Percentiles rank a stretch among this genome's conserved stretches.
These are phyloP conservation scores for Lasioglossum malachurum DNA, from an alignment of 2,888 invertebrate genomes.

Conservation along the genomic window DNA sequence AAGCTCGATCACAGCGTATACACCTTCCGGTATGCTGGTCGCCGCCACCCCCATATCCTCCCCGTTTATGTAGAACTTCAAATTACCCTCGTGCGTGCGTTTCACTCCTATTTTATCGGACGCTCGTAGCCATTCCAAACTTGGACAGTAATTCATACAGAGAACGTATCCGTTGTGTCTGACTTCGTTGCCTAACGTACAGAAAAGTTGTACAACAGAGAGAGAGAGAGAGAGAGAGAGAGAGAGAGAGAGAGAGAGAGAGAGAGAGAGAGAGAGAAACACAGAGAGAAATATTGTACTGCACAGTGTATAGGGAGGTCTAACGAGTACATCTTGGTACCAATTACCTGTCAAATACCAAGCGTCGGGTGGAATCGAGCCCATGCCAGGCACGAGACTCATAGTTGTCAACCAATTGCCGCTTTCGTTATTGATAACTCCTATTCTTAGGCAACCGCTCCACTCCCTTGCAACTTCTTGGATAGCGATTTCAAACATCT, in stretches of 20 bases:
- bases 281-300: not conserved
- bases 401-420: conserved; percentile 84
- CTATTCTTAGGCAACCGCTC: conserved; percentile 92
- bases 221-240: not conserved
- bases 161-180: conserved; percentile 89
- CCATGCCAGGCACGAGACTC: conserved; percentile 88
- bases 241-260: no score
- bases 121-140: conserved; percentile 92
- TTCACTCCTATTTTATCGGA: conserved; percentile 93
- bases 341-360: conserved; percentile 88
- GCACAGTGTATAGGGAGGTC: not conserved
- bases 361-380: conserved; percentile 89
- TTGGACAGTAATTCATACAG: conserved; percentile 90
- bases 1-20: conserved; percentile 94
- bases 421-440: conserved; percentile 90
- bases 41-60: conserved; percentile 92
- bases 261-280: no score
- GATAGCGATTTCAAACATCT: conserved; percentile 92
- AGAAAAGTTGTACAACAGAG: conserved; percentile 17
- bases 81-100: conserved; percentile 89
- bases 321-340: not conserved
- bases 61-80: conserved; percentile 92
- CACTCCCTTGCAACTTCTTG: conserved; percentile 88
- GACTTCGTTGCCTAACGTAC: conserved; percentile 88
- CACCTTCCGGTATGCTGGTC: conserved; percentile 91